A percentile compares a stretch with the other conserved stretches of the same genome.
phyloP scores from a whole-genome alignment of 2,888 invertebrate genomes.

The Hylaea fasciaria region DNA sequence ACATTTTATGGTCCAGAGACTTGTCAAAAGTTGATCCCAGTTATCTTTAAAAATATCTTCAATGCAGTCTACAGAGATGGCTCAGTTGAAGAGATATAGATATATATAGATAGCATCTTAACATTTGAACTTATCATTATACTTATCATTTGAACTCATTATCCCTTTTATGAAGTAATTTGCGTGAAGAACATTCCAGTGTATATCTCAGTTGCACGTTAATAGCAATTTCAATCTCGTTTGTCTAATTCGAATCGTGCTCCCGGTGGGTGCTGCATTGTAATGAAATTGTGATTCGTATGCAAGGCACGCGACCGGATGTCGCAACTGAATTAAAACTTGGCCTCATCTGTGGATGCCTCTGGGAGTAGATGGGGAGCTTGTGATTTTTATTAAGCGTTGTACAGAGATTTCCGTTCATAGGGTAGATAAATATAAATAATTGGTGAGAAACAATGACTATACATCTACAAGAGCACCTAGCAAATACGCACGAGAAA shows the following conservation, averaged over 20 bases:
- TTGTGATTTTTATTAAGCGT: background rate
- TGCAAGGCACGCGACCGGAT: slow-evolving; percentile 15
- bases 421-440: too few relatives aligned
- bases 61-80: too few relatives aligned
- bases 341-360: slow-evolving; percentile 12
- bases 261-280: slow-evolving; percentile 19
- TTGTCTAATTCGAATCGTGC: slow-evolving; percentile 20
- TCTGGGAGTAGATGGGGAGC: slow-evolving; percentile 8
- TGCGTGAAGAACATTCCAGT: background rate
- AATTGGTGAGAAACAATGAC: too few relatives aligned
- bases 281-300: slow-evolving; percentile 27
- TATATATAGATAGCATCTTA: too few relatives aligned
- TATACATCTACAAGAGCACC: too few relatives aligned
- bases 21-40: too few relatives aligned
- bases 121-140: too few relatives aligned
- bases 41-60: too few relatives aligned
- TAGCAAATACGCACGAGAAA: too few relatives aligned
- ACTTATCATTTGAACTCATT: too few relatives aligned
- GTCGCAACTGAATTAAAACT: slow-evolving; percentile 30
- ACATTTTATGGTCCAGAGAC: too few relatives aligned
- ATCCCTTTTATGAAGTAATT: background rate
- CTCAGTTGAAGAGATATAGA: too few relatives aligned
- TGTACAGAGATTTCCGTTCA: background rate
- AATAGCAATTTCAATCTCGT: slow-evolving; percentile 14
- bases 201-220: slow-evolving; percentile 5